Conservation (phyloP, 2,797 vertebrate species). For the Hylomyscus alleni region DNA sequence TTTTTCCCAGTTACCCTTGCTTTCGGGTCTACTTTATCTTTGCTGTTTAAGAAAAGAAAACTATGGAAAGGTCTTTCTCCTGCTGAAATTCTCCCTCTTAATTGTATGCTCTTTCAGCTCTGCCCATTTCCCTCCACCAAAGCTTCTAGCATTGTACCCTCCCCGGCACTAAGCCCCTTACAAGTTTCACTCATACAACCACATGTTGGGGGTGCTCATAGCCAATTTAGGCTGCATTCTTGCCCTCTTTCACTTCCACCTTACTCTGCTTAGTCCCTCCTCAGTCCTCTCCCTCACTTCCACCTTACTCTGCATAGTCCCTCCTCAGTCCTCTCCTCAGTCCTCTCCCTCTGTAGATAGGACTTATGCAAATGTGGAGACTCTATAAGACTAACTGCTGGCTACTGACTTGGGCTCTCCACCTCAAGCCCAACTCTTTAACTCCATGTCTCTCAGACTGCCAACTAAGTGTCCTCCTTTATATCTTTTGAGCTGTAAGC, state of each 20-base stretch:
- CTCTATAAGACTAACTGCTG: background rate
- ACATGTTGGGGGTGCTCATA: background rate
- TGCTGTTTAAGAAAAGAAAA: background rate
- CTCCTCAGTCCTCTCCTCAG: rapidly evolving
- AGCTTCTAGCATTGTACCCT: no score
- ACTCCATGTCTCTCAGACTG: background rate
- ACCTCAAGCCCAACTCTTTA: background rate
- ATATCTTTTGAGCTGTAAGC: background rate
- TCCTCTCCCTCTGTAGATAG: background rate
- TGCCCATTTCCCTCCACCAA: background rate
- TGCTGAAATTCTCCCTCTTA: background rate
- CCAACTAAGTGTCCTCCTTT: background rate
- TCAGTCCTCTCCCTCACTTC: background rate
- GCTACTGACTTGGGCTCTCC: background rate
- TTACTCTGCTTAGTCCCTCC: rapidly evolving
- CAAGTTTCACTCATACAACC: rapidly evolving
- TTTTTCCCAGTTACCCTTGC: background rate
- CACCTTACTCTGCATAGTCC: background rate
- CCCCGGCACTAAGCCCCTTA: background rate
- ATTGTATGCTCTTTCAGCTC: rapidly evolving
- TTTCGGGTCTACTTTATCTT: no score
- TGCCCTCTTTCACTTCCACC: no score
- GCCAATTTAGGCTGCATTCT: background rate
- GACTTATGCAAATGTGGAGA: no score
- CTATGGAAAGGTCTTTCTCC: background rate